phyloP scores from a whole-genome alignment of 2,113 vertebrate genomes.

The Otocyon megalotis region DNA sequence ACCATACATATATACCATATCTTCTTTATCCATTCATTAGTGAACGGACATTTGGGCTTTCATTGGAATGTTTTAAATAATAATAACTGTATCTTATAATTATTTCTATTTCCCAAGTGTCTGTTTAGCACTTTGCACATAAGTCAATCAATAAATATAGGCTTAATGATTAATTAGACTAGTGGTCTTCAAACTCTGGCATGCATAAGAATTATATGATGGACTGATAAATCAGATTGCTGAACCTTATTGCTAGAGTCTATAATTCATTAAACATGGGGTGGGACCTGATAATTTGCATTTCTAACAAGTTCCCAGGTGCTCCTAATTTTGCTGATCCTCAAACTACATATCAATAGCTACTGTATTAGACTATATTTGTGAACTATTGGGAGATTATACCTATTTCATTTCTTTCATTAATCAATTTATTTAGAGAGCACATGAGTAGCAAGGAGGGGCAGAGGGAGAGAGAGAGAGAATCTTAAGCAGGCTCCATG shows the following conservation, averaged over 20 bases:
- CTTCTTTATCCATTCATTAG: background rate
- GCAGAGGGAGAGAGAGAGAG: background rate
- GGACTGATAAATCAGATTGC: constrained; percentile 18
- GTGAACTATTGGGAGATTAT: constrained; percentile 14
- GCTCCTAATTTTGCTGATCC: background rate
- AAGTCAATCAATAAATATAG: background rate
- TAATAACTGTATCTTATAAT: background rate
- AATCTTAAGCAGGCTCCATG: background rate
- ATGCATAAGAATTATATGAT: background rate
- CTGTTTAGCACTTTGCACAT: background rate
- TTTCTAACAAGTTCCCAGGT: constrained; percentile 6
- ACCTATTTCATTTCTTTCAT: background rate
- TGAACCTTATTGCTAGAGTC: background rate
- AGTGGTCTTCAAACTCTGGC: constrained; percentile 17
- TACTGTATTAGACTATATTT: background rate
- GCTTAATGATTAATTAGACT: background rate
- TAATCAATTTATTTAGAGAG: background rate
- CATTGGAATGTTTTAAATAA: background rate
- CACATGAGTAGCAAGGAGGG: background rate
- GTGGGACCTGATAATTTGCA: background rate
- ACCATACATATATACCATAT: background rate
- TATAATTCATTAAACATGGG: constrained; percentile 19
- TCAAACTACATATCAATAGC: background rate
- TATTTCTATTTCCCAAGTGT: background rate
- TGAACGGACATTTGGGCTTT: background rate